phyloP scores from a whole-genome alignment of 1,140 invertebrate species.

The Caenorhabditis elegans region WBcel235 BX284603.4:6084501-6085000 shows the following conservation, averaged over 20 bases:
- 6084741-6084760: neutral
- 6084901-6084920: too few species aligned
- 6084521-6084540: neutral
- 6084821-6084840: constrained; percentile 29
- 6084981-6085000: too few species aligned
- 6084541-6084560: too few species aligned
- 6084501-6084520: neutral
- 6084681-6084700: too few species aligned
- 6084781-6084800: constrained; percentile 34
- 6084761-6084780: constrained; percentile 28
- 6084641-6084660: too few species aligned
- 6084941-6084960: too few species aligned
- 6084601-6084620: neutral
- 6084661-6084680: too few species aligned
- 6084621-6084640: neutral
- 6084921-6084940: too few species aligned
- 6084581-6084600: neutral
- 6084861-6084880: constrained; percentile 36
- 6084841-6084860: neutral
- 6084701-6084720: neutral
- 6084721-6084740: neutral
- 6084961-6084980: too few species aligned
- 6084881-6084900: too few species aligned
- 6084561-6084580: neutral
- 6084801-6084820: constrained; percentile 36